phyloP scores from a whole-genome alignment of 2,797 vertebrate species.

The Chelidonichthys spinosus region DNA sequence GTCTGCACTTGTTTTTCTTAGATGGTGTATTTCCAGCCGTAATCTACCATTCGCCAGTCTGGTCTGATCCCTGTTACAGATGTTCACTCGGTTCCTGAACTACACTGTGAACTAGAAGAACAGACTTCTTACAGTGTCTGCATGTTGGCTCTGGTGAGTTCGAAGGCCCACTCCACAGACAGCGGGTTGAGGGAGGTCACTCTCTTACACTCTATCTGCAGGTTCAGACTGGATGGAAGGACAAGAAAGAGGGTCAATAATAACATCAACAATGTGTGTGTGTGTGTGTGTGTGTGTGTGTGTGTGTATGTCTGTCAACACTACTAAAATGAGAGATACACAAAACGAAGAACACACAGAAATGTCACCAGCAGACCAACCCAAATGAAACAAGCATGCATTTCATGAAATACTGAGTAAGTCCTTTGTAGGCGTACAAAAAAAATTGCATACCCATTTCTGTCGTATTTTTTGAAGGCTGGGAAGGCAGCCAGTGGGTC shows the following conservation, averaged over 20 bases:
- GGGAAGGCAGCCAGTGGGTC: conserved; percentile 94
- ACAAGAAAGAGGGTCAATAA: conserved; percentile 30
- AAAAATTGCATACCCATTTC: conserved; percentile 89
- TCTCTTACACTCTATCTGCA: conserved; percentile 93
- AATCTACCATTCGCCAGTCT: background rate
- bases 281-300: background rate
- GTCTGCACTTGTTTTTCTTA: conserved; percentile 10
- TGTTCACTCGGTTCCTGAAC: conserved; percentile 9
- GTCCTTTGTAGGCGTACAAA: conserved; percentile 29
- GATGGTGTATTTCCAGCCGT: background rate
- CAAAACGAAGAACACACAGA: conserved; percentile 1
- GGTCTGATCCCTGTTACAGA: conserved; percentile 2
- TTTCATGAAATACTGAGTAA: conserved; percentile 33
- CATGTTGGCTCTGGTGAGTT: conserved; percentile 96
- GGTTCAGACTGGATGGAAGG: conserved; percentile 85
- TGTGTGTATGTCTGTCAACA: background rate
- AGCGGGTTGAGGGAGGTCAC: conserved; percentile 88
- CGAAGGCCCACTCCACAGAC: conserved; percentile 94
- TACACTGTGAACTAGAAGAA: conserved; percentile 4
- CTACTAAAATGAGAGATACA: background rate
- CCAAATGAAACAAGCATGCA: conserved; percentile 23
- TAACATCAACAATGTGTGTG: background rate
- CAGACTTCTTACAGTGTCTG: conserved; percentile 89
- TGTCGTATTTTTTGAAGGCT: conserved; percentile 95
- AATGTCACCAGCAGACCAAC: conserved; percentile 15